These are phyloP conservation scores for Zaprionus inermis DNA, from an alignment of 1,140 invertebrate genomes.

Conservation along the genomic window DNA sequence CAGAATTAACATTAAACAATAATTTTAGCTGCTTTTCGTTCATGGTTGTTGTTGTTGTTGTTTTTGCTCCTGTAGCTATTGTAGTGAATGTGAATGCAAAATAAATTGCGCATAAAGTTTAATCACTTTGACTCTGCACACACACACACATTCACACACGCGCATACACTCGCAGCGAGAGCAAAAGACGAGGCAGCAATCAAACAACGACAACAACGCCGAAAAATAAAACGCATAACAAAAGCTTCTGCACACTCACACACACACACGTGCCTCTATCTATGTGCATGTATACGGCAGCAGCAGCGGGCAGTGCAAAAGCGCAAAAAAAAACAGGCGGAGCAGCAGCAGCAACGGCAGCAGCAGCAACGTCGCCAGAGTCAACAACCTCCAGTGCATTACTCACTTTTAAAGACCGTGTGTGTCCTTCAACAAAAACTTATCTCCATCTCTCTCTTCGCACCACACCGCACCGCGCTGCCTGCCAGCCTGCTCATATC, in stretches of 20 bases:
- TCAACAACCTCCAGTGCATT: conserved; percentile 83
- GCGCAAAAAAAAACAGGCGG: conserved; percentile 36
- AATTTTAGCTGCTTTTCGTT: conserved; percentile 29
- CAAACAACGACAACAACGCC: conserved; percentile 58
- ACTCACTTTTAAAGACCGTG: conserved; percentile 83
- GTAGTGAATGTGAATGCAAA: conserved; percentile 67
- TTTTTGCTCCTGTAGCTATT: conserved; percentile 40
- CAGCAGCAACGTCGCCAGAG: conserved; percentile 44
- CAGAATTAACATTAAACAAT: conserved; percentile 69
- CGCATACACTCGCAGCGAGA: background rate
- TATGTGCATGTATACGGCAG: conserved; percentile 18
- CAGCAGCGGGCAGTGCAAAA: conserved; percentile 65
- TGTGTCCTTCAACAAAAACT: conserved; percentile 83
- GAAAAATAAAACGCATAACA: conserved; percentile 75
- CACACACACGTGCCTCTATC: conserved; percentile 23
- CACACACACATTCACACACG: conserved; percentile 38
- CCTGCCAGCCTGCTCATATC: conserved; percentile 16
- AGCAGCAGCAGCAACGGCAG: conserved; percentile 18
- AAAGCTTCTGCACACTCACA: conserved; percentile 66
- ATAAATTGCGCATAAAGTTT: conserved; percentile 84
- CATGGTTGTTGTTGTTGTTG: conserved; percentile 35
- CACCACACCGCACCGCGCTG: conserved; percentile 5
- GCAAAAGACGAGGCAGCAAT: conserved; percentile 35
- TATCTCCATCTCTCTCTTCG: conserved; percentile 63
- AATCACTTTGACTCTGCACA: conserved; percentile 81